A percentile compares a stretch with the other conserved stretches of the same genome.
These are phyloP conservation scores for Babylonia areolata DNA, from an alignment of 1,140 invertebrate genomes.

Conservation along the genomic window DNA sequence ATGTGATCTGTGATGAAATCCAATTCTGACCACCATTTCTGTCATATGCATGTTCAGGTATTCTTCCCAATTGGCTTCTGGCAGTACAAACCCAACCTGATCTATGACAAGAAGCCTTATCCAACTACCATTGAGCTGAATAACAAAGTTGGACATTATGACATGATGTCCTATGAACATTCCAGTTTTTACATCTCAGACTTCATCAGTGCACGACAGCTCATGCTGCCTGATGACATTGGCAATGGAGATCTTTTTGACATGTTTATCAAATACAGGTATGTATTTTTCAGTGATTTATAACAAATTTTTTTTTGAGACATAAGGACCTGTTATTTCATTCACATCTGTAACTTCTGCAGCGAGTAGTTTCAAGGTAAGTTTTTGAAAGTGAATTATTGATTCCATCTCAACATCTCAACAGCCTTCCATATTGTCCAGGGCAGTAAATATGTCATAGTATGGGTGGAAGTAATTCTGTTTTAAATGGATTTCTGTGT, in stretches of 20 bases:
- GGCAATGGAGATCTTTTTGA: slow-evolving; percentile 78
- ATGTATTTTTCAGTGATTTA: neutral
- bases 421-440: no score
- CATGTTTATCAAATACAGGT: slow-evolving; percentile 81
- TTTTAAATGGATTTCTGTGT: no score
- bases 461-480: no score
- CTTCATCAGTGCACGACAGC: slow-evolving; percentile 83
- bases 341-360: no score
- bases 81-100: slow-evolving; percentile 74
- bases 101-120: slow-evolving; percentile 70
- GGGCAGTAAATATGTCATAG: no score
- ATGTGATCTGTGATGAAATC: no score
- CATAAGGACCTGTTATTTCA: no score
- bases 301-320: no score
- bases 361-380: no score
- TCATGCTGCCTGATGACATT: slow-evolving; percentile 66
- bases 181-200: slow-evolving; percentile 89
- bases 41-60: slow-evolving; percentile 50
- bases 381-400: no score
- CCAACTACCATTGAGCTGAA: slow-evolving; percentile 83
- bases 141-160: slow-evolving; percentile 88
- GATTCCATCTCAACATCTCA: no score
- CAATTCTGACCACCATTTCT: no score
- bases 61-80: slow-evolving; percentile 75
- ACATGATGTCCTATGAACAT: slow-evolving; percentile 83